A percentile compares a stretch with the other conserved stretches of the same genome.
Conservation (phyloP, 2,888 invertebrate species). For the Euspilapteryx auroguttella region DNA sequence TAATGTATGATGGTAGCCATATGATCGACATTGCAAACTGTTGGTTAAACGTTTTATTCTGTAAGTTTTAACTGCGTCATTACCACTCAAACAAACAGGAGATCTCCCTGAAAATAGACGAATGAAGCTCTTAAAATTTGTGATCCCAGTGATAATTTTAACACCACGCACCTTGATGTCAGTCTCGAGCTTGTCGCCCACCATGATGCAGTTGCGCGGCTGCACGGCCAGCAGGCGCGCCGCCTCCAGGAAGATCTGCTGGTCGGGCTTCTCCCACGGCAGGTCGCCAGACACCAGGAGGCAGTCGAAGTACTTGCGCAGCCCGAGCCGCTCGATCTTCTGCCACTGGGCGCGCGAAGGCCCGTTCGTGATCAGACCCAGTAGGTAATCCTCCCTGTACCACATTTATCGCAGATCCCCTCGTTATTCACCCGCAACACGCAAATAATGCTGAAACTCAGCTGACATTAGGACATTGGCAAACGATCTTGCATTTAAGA, state of each 20-base stretch:
- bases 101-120: no score
- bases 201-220: conserved; percentile 79
- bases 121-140: no score
- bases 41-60: no score
- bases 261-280: conserved; percentile 85
- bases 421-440: conserved; percentile 29
- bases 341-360: conserved; percentile 88
- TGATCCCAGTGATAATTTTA: no score
- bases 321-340: conserved; percentile 72
- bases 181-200: conserved; percentile 86
- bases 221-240: conserved; percentile 75
- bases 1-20: no score
- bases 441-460: conserved; percentile 40
- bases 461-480: conserved; percentile 30
- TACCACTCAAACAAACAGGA: no score
- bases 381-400: conserved; percentile 69
- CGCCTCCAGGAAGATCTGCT: conserved; percentile 80
- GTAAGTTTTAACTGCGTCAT: no score
- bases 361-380: conserved; percentile 85
- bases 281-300: conserved; percentile 82
- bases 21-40: no score
- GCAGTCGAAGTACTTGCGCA: conserved; percentile 75
- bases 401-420: conserved; percentile 49
- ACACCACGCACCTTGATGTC: conserved; percentile 71
- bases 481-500: conserved; percentile 34